Evolutionary conservation across 2,888 invertebrate genomes (phyloP), one percentile per base, ranked within the genome.

Genomic region (Eupithecia vulgata): DNA sequence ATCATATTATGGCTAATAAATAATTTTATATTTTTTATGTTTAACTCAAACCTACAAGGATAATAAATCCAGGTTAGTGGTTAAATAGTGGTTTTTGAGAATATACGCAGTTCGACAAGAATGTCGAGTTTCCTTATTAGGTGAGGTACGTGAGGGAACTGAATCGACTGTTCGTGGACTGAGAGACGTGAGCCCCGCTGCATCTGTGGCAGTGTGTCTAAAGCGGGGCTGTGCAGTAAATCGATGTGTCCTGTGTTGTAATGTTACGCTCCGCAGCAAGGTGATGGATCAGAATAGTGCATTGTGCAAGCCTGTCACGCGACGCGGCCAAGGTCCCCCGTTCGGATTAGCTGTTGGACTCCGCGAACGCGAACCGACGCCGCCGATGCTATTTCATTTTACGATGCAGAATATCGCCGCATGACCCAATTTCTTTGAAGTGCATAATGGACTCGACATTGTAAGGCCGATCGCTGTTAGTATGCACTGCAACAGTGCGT

Each of bases 281-380:
- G 87, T 84, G 84, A 88, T 85, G 88, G 86, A 86, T 88, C 83
- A 86, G 88, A 90, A 90, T 90, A 90, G 90, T 85, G 80, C 74
- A 81, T 89, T 89, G 89, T 87, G 89, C 88, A 89, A 89, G 81
- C 84, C 84, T 82, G 85, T 84, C 84, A 81, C 74, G 78, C 80
- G 81, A 81, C 82, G 82, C 79, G 87, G 87, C 86, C 87, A 86
- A 85, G 86, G 87, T 83, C 81, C 81, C 81, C 71, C 80, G 77
- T 72, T 81, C 82, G 74, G 81, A 84, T 82, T 84, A 85, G 84
- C 85, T 79, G 74, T 80, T 80, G 80, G 79, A 75, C 81, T 78
- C 83, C 74, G 72, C 48, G 48, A 52, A 52, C 78, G 74, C 80
- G 42, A 73, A 73, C 76, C 76, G 74, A 75, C 57, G 57, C 82